Evolutionary conservation across 1,140 invertebrate species (phyloP), one percentile per base, ranked within the genome.

Genomic region (Psilanteris sp.): DNA sequence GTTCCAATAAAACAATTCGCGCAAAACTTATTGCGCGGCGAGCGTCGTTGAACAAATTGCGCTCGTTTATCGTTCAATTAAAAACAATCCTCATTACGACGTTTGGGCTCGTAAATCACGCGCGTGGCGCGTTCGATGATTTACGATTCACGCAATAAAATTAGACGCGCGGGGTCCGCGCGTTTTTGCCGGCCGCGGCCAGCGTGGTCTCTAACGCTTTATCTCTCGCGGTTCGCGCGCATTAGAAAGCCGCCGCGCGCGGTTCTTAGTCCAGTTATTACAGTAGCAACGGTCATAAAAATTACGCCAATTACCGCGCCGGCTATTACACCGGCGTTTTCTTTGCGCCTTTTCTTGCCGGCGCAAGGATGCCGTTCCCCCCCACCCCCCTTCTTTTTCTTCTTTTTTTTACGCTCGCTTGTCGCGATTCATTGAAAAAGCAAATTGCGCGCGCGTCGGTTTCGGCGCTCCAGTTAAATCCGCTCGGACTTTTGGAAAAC

Each of bases 191-290:
- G 0, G 15, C 13, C 9, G 6, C 18, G 14, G 1, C 14, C n/a
- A n/a, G 13, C 22, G 31, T 26, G 20, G 52, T 13, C 22, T 57
- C 54, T 44, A 59, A 59, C 50, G 24, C 37, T 24, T 16, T 68
- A 59, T 66, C 70, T 76, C 50, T 37, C 18, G 34, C 55, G 54
- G 22, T 50, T 50, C 31, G 46, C 70, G 70, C 55, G 50, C 18
- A 59, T 66, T 66, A 70, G 66, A 76, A 70, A 76, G 66, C 52
- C 15, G 31, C 50, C 61, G n/a, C n/a, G n/a, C n/a, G n/a, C n/a
- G 52, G 68, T 66, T 48, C 43, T 64, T 68, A 75, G 46, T 64
- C 57, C 43, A 61, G 52, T 76, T 68, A 76, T 77, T 71, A 61
- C 66, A 29, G 46, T 34, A 32, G 55, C 43, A 68, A 62, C 62